Base-by-base conservation (phyloP, 2,113 vertebrate species). In the Pleuronectes platessa region DNA sequence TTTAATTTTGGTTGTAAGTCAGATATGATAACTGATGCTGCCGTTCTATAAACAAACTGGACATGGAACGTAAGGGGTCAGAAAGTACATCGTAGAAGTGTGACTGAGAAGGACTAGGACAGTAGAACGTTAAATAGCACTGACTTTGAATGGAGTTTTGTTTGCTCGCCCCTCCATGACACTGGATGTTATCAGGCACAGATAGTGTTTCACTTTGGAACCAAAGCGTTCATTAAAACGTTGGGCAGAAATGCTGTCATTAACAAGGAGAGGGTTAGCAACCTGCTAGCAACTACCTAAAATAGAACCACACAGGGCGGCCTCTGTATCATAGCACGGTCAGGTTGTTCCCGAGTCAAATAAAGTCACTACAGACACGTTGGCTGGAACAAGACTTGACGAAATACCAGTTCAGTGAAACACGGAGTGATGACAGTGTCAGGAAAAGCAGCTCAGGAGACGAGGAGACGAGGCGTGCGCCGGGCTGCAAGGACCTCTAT, bases 401-500 rank as follows among this genome's bases (percentile, higher is more conserved):
- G 12, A 74, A 86, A 85, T 86, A 92, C 83, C 85, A 85, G 83
- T 61, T 71, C 26, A 66, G 27, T 35, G 49, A 68, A 62, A 68
- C 51, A 72, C 18, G 66, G 54, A 40, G 61, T 20, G 69, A 53
- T 26, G 51, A 64, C n/a, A 69, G 70, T 42, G 51, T 26, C 55
- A 77, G 37, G 13, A 2, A 26, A 18, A 20, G 26, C 73, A 67
- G 79, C 70, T 68, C 1, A 20, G 27, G 21, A 17, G 23, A 14
- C 7, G 18, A 10, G 11, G 45, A 75, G 21, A 53, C 74, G 61
- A 87, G 88, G 70, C 74, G 78, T 73, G 77, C 78, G 79, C 76
- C 23, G 13, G 26, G 27, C 6, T 5, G 23, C 67, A 89, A 91
- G 84, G 92, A 92, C 92, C 92, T 59, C 37, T 70, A 1, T 72